Conservation (phyloP, 2,888 invertebrate genomes). For the Coenonympha glycerion region DNA sequence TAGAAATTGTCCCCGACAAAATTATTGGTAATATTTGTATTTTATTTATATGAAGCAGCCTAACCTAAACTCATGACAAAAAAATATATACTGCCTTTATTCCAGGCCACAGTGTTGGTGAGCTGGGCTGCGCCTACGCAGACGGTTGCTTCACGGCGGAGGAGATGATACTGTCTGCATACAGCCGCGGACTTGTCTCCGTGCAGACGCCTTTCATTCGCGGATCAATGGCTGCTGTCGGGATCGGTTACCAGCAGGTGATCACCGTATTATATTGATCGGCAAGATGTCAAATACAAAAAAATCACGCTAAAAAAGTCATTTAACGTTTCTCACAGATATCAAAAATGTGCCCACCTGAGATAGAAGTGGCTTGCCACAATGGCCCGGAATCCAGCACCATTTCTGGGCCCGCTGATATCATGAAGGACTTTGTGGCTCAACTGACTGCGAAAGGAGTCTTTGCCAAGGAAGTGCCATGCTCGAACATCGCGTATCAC, state of each 20-base stretch:
- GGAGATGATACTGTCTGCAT: slow-evolving; percentile 88
- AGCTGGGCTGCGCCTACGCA: slow-evolving; percentile 95
- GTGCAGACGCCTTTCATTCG: slow-evolving; percentile 79
- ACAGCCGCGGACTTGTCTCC: slow-evolving; percentile 86
- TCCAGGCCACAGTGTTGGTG: slow-evolving; percentile 95
- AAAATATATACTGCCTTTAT: too few species aligned
- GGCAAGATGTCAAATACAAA: neutral
- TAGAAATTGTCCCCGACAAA: slow-evolving; percentile 81
- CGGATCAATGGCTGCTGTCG: slow-evolving; percentile 93
- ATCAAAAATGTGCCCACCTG: slow-evolving; percentile 54
- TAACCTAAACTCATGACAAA: too few species aligned
- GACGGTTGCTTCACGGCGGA: slow-evolving; percentile 91
- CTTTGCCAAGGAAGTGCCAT: slow-evolving; percentile 69
- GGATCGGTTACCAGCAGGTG: slow-evolving; percentile 76
- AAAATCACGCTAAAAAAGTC: neutral
- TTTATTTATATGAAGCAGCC: too few species aligned
- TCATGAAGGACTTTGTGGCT: slow-evolving; percentile 76
- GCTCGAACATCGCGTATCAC: slow-evolving; percentile 92
- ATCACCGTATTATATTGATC: slow-evolving; percentile 8
- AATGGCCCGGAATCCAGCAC: slow-evolving; percentile 86
- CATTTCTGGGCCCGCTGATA: slow-evolving; percentile 83
- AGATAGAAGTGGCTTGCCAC: slow-evolving; percentile 86
- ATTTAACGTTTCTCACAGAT: slow-evolving; percentile 38
- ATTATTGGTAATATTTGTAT: slow-evolving; percentile 78
- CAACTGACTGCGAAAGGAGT: slow-evolving; percentile 50